These are phyloP conservation scores for Pantherophis alleghaniensis DNA, from an alignment of 2,797 vertebrate species.

Conservation along the genomic window DNA sequence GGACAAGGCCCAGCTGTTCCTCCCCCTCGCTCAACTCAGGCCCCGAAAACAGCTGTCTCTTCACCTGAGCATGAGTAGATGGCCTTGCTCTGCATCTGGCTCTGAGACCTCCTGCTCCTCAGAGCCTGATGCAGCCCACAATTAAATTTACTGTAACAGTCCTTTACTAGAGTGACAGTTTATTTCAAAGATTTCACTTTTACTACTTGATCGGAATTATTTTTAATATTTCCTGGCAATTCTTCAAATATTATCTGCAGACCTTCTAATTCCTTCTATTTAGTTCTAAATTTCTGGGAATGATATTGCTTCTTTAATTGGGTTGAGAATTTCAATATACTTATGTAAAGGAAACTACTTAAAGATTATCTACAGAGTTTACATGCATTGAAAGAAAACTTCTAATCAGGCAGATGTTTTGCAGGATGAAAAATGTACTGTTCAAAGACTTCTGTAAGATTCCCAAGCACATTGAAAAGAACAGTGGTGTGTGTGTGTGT, in stretches of 20 bases:
- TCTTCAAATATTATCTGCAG: neutral
- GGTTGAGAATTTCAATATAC: neutral
- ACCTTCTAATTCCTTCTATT: neutral
- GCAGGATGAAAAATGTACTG: neutral
- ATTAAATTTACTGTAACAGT: too few relatives aligned
- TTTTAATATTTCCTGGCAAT: neutral
- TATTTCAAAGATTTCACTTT: neutral
- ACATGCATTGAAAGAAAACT: neutral
- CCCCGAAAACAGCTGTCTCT: too few relatives aligned
- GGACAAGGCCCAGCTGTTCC: too few relatives aligned
- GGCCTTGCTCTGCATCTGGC: too few relatives aligned
- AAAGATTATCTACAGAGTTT: neutral
- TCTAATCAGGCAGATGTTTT: neutral
- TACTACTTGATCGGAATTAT: neutral
- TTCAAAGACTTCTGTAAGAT: neutral
- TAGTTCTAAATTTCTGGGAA: neutral
- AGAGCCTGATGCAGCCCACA: too few relatives aligned
- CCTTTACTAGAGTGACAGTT: neutral
- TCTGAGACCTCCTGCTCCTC: too few relatives aligned
- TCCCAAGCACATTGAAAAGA: neutral
- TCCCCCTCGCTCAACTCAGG: too few relatives aligned
- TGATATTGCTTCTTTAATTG: neutral
- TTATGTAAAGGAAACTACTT: neutral
- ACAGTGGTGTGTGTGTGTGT: neutral
- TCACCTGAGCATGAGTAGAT: too few relatives aligned